Base-by-base conservation (phyloP, 2,113 vertebrate species). In the Hippocampus mohnikei region DNA sequence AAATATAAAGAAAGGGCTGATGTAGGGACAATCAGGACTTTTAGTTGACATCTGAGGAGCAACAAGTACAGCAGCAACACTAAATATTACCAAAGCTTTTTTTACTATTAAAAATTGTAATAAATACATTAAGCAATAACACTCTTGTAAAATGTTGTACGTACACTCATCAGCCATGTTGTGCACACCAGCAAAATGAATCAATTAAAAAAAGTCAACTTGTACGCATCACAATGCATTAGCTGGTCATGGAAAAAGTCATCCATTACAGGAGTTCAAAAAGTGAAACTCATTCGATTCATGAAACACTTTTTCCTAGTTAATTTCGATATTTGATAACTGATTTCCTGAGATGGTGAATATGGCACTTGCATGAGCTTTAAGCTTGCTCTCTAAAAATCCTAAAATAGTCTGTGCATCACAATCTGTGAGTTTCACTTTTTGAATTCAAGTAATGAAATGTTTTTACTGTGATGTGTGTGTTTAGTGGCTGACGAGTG, bases 1-100 rank as follows among this genome's bases (percentile, higher is more conserved):
- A 92, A 91, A 92, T 94, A 95, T 93, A 95, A 95, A 94, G 93
- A 94, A 92, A 92, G 92, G 93, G 92, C 95, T 94, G 93, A 95
- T 95, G 94, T 90, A 95, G 93, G 93, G 91, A 93, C 64, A 75
- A 87, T 88, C 87, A 86, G 88, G 82, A 96, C 94, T 94, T 94
- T 90, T 84, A 94, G 94, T 91, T 89, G 91, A 90, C 93, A 94
- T 94, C 92, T 94, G 93, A 94, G 91, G 94, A 92, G 92, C 85
- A 77, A 85, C 40, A 67, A 59, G 84, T 76, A 62, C 63, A 67
- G 56, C 41, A 71, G 75, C 44, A 67, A 44, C 48, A 74, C n/a
- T 66, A 74, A 12, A 69, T 58, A 66, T 59, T 69, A 41, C 23
- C 58, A 16, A 16, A 66, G n/a, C 70, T 70, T 69, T 69, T 58